These are phyloP conservation scores for Hystrix brachyura DNA, from an alignment of 2,113 vertebrate species.

Conservation along the genomic window DNA sequence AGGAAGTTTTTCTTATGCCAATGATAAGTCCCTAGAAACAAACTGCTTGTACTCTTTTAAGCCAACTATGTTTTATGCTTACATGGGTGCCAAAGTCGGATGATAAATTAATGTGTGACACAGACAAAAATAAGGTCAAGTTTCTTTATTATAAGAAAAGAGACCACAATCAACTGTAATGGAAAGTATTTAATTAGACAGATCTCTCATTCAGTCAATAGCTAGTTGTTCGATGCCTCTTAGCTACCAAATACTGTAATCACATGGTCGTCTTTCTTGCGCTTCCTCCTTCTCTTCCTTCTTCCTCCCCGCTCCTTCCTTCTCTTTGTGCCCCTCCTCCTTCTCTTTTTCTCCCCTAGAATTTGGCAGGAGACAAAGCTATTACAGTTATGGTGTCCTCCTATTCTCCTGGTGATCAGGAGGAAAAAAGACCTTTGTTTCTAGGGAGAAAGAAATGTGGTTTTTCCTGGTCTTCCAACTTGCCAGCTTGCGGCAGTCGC, in stretches of 20 bases:
- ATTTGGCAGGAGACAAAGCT: background rate
- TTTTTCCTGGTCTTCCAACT: background rate
- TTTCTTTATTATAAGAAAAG: slow-evolving; percentile 56
- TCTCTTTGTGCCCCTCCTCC: background rate
- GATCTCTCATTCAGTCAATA: slow-evolving; percentile 56
- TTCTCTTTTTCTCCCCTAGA: background rate
- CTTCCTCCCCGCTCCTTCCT: background rate
- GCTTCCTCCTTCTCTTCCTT: background rate
- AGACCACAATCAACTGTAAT: slow-evolving; percentile 32
- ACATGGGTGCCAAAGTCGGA: slow-evolving; percentile 49
- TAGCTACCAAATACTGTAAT: background rate
- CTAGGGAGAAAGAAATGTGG: background rate
- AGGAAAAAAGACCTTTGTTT: background rate
- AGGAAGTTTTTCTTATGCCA: background rate
- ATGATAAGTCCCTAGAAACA: background rate
- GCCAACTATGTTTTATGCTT: slow-evolving; percentile 56
- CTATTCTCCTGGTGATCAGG: background rate
- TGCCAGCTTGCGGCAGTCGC: background rate
- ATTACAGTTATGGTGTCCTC: background rate
- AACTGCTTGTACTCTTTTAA: background rate
- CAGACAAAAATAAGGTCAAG: slow-evolving; percentile 65
- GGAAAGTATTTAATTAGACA: slow-evolving; percentile 68
- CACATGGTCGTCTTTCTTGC: no score
- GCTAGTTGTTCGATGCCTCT: background rate
- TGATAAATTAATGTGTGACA: slow-evolving; percentile 63